A percentile compares a stretch with the other conserved stretches of the same genome.
Evolutionary conservation across 2,113 vertebrate species (phyloP).

Genomic region (Mus pahari): DNA sequence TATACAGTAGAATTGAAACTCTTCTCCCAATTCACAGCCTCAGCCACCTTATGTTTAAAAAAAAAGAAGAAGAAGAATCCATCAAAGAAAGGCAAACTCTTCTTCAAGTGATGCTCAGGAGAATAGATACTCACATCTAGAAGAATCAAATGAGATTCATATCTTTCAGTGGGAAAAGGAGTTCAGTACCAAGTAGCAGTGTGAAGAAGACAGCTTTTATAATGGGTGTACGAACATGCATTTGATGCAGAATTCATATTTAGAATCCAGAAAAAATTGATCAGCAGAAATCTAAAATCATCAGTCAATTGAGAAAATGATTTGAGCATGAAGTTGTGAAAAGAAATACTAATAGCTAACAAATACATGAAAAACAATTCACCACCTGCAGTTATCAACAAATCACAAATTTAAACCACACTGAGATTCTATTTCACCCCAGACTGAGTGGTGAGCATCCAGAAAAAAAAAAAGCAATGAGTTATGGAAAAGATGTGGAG

Average conservation of each 20-base stretch:
- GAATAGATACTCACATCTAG: no score
- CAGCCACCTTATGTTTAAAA: background rate
- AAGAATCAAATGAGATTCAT: no score
- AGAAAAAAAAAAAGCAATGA: background rate
- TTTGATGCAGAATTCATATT: background rate
- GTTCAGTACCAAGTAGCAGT: background rate
- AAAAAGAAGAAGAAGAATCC: background rate
- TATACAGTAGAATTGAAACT: no score
- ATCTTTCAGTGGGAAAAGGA: background rate
- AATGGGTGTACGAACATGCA: background rate
- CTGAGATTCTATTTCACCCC: background rate
- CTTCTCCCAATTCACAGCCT: background rate
- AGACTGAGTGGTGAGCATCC: background rate
- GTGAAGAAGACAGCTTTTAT: background rate
- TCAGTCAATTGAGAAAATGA: background rate
- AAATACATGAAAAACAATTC: background rate
- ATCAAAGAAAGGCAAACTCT: background rate
- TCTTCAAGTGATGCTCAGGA: background rate
- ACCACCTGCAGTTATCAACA: background rate
- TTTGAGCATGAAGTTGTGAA: background rate
- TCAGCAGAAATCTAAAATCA: background rate
- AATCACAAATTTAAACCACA: background rate
- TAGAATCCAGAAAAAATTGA: background rate
- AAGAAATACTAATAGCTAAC: background rate
- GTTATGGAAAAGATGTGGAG: no score